Conservation (phyloP, 64 coral and sea anemone species). For the Actinia tenebrosa region DNA sequence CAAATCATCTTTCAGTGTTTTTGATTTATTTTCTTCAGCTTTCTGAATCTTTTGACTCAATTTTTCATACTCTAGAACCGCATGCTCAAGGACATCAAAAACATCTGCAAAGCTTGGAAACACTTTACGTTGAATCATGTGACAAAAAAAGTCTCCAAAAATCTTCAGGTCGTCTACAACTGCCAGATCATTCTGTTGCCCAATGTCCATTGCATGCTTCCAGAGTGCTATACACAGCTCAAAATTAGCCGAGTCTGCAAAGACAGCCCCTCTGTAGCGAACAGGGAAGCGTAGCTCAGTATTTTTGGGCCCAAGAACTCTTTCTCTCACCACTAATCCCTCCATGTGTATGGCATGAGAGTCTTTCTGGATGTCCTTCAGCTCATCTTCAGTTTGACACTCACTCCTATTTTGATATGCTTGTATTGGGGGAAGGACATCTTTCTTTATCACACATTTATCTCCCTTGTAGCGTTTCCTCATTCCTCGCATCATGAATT, state of each 20-base stretch:
- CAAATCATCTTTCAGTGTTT: slow-evolving; percentile 36
- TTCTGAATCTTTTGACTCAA: slow-evolving; percentile 50
- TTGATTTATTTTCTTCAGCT: slow-evolving; percentile 34
- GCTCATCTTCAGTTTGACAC: slow-evolving; percentile 52
- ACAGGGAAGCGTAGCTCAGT: slow-evolving; percentile 67
- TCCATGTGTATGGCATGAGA: slow-evolving; percentile 17
- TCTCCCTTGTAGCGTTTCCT: slow-evolving; percentile 32
- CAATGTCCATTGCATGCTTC: slow-evolving; percentile 84
- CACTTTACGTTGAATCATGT: slow-evolving; percentile 69
- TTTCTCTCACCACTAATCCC: slow-evolving; percentile 49
- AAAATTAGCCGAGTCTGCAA: slow-evolving; percentile 76
- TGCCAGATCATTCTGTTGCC: slow-evolving; percentile 53
- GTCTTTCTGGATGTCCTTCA: not conserved
- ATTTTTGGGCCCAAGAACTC: slow-evolving; percentile 60
- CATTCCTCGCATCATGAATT: slow-evolving; percentile 61
- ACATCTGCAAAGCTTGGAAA: slow-evolving; percentile 18
- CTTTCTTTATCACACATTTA: slow-evolving; percentile 19
- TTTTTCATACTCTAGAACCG: slow-evolving; percentile 53
- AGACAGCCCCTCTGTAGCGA: slow-evolving; percentile 72
- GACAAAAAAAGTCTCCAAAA: slow-evolving; percentile 77
- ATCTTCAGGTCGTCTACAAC: slow-evolving; percentile 68
- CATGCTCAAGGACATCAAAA: slow-evolving; percentile 37
- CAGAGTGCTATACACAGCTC: slow-evolving; percentile 11
- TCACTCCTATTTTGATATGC: slow-evolving; percentile 80
- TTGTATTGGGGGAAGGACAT: slow-evolving; percentile 44